phyloP scores from a whole-genome alignment of 2,888 invertebrate genomes.

The Lymantria dispar region DNA sequence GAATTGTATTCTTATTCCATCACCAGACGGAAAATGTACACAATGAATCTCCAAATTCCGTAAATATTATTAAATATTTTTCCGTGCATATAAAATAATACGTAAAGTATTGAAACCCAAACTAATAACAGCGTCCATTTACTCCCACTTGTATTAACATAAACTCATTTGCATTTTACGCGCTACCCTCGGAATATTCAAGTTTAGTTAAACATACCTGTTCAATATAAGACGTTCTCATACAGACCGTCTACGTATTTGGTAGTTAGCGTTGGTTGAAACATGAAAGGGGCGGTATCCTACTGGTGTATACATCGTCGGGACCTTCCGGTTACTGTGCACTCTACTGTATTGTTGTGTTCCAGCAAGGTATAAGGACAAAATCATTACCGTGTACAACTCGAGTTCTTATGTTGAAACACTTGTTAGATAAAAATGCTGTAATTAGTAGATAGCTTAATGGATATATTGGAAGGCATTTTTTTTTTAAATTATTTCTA shows the following conservation, averaged over 20 bases:
- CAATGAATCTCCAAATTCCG: too few species aligned
- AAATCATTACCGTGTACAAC: not conserved
- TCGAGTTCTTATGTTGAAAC: not conserved
- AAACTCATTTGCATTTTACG: slow-evolving; percentile 6
- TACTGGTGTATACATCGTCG: slow-evolving; percentile 37
- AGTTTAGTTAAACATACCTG: slow-evolving; percentile 21
- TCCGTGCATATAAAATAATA: not conserved
- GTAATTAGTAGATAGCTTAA: too few species aligned
- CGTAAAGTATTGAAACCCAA: not conserved
- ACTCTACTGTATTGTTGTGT: slow-evolving; percentile 19
- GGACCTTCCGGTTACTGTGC: slow-evolving; percentile 29
- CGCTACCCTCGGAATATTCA: not conserved
- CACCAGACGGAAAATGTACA: too few species aligned
- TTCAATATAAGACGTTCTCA: slow-evolving; percentile 28
- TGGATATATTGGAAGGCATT: too few species aligned
- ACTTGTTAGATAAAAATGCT: too few species aligned
- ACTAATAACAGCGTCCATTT: not conserved
- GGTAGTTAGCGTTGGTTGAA: slow-evolving; percentile 39
- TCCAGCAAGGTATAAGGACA: not conserved
- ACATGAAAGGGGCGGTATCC: slow-evolving; percentile 60
- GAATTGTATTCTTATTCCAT: too few species aligned
- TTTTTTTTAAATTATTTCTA: too few species aligned
- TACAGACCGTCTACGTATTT: slow-evolving; percentile 24
- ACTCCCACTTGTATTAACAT: not conserved
- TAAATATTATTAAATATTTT: not conserved